Base-by-base conservation (phyloP, 2,888 invertebrate species). In the Spialia ferax region DNA sequence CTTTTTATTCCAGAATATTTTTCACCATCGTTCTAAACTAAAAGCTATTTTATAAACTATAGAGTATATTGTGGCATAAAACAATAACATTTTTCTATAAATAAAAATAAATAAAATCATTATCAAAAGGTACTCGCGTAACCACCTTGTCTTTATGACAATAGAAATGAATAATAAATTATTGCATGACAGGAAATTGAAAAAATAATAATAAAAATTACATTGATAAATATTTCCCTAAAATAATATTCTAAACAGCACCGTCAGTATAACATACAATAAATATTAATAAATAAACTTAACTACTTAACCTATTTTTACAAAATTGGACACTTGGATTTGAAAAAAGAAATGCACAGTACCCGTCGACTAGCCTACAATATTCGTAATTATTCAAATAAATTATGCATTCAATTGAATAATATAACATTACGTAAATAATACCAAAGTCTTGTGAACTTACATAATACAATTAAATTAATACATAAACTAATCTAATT, bases 281-380 rank as follows among this genome's bases (percentile, higher is more conserved):
- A n/a, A 42, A 15, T 15, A 42, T 77, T 73, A 71, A 78, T 74
- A 64, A 64, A 71, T 71, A 65, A 72, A 74, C 68, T 42, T 48
- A 20, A 48, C 10, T 48, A 56, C 73, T 74, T 77, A 79, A 64
- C 74, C 81, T 83, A 87, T 73, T 86, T 89, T 75, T 89, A 91
- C 92, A 92, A 92, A 90, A 92, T 89, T 90, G 90, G 91, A 93
- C 91, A 88, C 81, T 83, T 80, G 82, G 83, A 86, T 80, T 77
- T 72, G 74, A 75, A 80, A 83, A 77, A 78, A 77, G 83, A 89
- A 92, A 92, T 91, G 91, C 92, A 91, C 89, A 88, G 85, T 89
- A 92, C 93, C 93, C 93, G 93, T 93, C 93, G 91, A 92, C 91
- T 93, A 88, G 81, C 85, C 89, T 91, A 91, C 69, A 74, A 13